Evolutionary conservation across 2,113 vertebrate species (phyloP).

Genomic region (Pseudonaja textilis): DNA sequence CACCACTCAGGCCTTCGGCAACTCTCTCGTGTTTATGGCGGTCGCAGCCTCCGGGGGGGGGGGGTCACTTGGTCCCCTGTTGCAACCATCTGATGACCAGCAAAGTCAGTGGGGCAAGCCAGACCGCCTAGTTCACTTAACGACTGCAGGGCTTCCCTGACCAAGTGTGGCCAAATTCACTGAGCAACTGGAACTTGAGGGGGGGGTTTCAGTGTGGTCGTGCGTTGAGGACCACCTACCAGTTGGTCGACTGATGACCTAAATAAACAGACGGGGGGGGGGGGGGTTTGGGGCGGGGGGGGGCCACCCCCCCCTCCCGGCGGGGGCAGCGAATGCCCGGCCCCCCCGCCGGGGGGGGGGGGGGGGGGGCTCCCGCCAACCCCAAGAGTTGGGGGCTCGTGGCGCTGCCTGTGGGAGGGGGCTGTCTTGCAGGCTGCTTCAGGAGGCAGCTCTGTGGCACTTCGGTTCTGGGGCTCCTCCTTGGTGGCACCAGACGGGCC

Average conservation of each 20-base stretch:
- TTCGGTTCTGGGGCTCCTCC: neutral
- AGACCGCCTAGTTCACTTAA: neutral
- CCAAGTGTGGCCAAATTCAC: neutral
- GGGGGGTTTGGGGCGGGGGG: neutral
- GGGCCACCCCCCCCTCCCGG: no score
- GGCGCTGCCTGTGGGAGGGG: no score
- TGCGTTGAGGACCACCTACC: neutral
- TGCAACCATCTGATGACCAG: neutral
- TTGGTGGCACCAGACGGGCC: accelerated
- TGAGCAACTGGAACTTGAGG: neutral
- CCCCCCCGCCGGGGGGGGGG: accelerated
- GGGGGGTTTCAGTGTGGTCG: neutral
- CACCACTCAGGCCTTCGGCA: neutral
- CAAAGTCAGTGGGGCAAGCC: neutral
- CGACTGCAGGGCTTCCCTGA: neutral
- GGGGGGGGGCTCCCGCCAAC: no score
- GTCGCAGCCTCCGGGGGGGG: accelerated
- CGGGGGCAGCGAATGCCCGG: neutral
- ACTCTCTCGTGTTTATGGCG: neutral
- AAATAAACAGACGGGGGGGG: accelerated
- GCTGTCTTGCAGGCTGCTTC: neutral
- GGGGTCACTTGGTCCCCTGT: no score
- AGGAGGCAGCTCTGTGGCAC: neutral
- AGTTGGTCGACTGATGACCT: neutral
- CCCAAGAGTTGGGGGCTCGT: neutral